These are phyloP conservation scores for Epizoanthus scotinus DNA, from an alignment of 92 coral and sea anemone species.

Conservation along the genomic window DNA sequence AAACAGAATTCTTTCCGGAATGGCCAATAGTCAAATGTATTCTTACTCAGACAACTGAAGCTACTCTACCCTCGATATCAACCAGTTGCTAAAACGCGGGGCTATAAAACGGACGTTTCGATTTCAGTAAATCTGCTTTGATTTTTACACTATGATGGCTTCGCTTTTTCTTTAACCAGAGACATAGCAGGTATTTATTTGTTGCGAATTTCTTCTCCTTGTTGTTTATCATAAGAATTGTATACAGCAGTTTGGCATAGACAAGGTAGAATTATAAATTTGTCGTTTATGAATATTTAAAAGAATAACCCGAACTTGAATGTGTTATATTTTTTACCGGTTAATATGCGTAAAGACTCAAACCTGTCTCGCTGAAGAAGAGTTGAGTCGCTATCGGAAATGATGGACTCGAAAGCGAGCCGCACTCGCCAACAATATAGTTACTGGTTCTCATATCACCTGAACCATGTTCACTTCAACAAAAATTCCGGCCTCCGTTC, in stretches of 20 bases:
- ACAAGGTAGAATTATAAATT: too few relatives aligned
- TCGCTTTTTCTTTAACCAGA: not conserved
- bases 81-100: not conserved
- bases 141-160: not conserved
- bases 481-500: conserved; percentile 35
- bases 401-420: conserved; percentile 24
- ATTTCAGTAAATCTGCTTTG: not conserved
- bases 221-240: too few relatives aligned
- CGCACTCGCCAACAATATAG: conserved; percentile 61
- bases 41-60: not conserved
- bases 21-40: not conserved
- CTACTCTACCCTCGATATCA: too few relatives aligned
- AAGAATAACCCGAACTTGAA: too few relatives aligned
- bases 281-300: too few relatives aligned
- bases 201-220: not conserved
- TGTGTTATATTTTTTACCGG: not conserved
- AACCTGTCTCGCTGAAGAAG: too few relatives aligned
- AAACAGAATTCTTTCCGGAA: not conserved
- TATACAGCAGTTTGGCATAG: too few relatives aligned
- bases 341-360: too few relatives aligned
- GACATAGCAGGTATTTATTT: not conserved
- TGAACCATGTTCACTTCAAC: conserved; percentile 79
- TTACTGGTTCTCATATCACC: conserved; percentile 91
- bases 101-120: not conserved
- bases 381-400: not conserved